Evolutionary conservation across 1,140 invertebrate species (phyloP).

Genomic region (Sesamia nonagrioides): DNA sequence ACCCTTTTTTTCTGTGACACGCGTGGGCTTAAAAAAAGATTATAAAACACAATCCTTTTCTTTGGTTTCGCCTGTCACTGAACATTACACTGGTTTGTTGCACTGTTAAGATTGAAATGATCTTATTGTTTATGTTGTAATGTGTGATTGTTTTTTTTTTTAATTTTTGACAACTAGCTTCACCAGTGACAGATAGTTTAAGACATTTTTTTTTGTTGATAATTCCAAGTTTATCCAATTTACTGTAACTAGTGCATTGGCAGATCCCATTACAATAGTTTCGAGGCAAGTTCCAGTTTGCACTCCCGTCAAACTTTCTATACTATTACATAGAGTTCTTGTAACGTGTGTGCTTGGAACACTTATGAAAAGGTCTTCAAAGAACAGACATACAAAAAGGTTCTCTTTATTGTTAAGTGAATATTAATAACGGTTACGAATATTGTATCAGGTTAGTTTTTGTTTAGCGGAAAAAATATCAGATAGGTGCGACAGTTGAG

Average conservation of each 20-base stretch:
- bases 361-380: background rate
- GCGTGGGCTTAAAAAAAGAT: constrained; percentile 51
- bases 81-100: background rate
- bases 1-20: constrained; percentile 62
- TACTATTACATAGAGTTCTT: too few relatives aligned
- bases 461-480: constrained; percentile 68
- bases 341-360: too few relatives aligned
- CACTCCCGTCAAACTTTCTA: too few relatives aligned
- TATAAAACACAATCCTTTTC: background rate
- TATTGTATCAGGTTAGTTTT: constrained; percentile 61
- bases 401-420: constrained; percentile 27
- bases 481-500: constrained; percentile 80
- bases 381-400: constrained; percentile 2
- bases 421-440: constrained; percentile 66
- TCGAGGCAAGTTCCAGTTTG: too few relatives aligned
- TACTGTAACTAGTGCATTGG: too few relatives aligned
- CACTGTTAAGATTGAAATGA: background rate
- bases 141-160: too few relatives aligned
- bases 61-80: constrained; percentile 5
- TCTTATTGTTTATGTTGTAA: background rate
- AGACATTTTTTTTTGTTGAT: too few relatives aligned
- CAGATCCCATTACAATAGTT: too few relatives aligned
- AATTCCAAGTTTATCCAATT: too few relatives aligned
- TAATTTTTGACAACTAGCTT: too few relatives aligned
- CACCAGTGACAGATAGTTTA: too few relatives aligned